Percentiles rank a stretch among this genome's conserved stretches.
Conservation (phyloP, 2,797 vertebrate genomes). For the Natrix natrix region DNA sequence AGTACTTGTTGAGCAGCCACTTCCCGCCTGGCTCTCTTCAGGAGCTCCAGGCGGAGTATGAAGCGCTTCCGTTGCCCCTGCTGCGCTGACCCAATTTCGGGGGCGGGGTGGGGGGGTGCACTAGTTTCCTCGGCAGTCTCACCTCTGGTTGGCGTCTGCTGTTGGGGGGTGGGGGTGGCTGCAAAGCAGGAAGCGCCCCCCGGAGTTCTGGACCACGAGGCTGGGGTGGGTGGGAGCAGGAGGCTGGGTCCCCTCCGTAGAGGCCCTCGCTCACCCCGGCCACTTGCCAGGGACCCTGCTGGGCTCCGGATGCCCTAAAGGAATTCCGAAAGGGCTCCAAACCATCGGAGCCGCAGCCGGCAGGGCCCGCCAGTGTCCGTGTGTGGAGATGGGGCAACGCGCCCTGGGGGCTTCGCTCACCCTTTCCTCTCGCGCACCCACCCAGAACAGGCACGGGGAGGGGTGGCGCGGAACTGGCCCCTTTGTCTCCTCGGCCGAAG, state of each 20-base stretch:
- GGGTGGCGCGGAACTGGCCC: not conserved
- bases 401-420: not conserved
- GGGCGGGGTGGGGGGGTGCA: not conserved
- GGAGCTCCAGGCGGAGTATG: not conserved
- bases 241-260: not conserved
- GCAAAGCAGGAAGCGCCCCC: not conserved
- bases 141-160: not conserved
- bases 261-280: fast-evolving
- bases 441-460: not conserved
- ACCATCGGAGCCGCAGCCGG: not conserved
- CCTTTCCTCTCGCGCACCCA: not conserved
- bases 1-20: not conserved
- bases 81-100: not conserved
- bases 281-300: not conserved
- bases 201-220: not conserved
- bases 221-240: not conserved
- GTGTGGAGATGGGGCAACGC: not conserved
- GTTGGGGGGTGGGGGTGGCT: not conserved
- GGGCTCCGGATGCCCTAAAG: not conserved
- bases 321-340: too few relatives aligned
- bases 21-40: not conserved
- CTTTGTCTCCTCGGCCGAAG: not conserved
- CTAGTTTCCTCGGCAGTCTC: not conserved
- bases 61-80: not conserved
- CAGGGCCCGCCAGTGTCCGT: fast-evolving